Percentiles rank a stretch among this genome's conserved stretches.
These are phyloP conservation scores for Rhopalosiphum padi DNA, from an alignment of 1,140 invertebrate genomes.

Conservation along the genomic window DNA sequence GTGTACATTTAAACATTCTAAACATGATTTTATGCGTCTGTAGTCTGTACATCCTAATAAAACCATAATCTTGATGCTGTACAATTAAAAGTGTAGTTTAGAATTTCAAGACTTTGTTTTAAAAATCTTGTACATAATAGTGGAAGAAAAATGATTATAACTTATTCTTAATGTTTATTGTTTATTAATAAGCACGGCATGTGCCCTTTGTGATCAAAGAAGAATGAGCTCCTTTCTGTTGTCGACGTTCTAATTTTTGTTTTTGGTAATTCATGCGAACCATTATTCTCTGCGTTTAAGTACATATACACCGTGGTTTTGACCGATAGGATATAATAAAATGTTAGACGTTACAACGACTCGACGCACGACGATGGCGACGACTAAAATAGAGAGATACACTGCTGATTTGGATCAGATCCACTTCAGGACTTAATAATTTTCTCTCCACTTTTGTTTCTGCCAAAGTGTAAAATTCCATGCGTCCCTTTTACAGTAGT, in stretches of 20 bases:
- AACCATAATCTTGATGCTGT: background rate
- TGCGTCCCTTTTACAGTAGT: constrained; percentile 14
- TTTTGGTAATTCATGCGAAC: background rate
- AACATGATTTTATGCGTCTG: background rate
- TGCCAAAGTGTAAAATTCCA: constrained; percentile 29
- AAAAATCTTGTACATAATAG: background rate
- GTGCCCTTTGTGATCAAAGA: constrained; percentile 36
- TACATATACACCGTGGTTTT: background rate
- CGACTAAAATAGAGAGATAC: constrained; percentile 50
- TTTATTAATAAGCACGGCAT: constrained; percentile 5
- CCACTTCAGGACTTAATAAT: constrained; percentile 22
- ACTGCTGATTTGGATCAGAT: constrained; percentile 44
- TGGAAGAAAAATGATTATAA: constrained; percentile 23
- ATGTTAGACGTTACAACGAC: background rate
- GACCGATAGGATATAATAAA: constrained; percentile 9
- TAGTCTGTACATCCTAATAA: background rate
- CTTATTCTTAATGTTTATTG: background rate
- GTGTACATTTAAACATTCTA: background rate
- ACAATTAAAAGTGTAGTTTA: background rate
- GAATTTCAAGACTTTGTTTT: constrained; percentile 2
- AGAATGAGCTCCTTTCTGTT: background rate
- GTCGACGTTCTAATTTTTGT: constrained; percentile 26
- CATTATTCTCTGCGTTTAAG: background rate
- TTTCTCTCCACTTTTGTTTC: constrained; percentile 15
- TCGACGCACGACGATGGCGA: background rate